Base-by-base conservation (phyloP, 2,113 vertebrate genomes). In the Solea solea region DNA sequence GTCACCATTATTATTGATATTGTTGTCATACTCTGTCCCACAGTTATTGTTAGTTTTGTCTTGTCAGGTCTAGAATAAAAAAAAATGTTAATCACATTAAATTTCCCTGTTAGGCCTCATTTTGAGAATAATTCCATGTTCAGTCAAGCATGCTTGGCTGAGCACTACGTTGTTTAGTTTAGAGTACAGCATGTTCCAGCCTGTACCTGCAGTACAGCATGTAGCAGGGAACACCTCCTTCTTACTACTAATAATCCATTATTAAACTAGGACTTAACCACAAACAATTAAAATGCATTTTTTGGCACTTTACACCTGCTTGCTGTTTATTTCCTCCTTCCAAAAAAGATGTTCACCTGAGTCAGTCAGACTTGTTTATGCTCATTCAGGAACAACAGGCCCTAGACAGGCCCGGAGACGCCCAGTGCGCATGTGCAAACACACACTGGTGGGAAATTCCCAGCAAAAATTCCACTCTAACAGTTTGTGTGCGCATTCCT, bases 391-490 rank as follows among this genome's bases (percentile, higher is more conserved):
- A 52, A 64, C 64, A 76, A 54, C 54, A 65, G 69, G 28, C 72
- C 80, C 52, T 56, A 7, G 41, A 75, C 14, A 0, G 65, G 57
- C 72, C 70, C 2, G n/a, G 53, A 74, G 49, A 42, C 61, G 7
- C 44, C 8, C 45, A 15, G 44, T 4, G 27, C 56, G 60, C 80
- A 70, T 70, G 78, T 51, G 80, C 82, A 55, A 55, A 46, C 61
- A 55, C 62, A 72, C 66, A 58, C 74, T 64, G 21, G 72, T 83
- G 91, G 91, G 91, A 91, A 91, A 87, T 92, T 91, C 91, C 91
- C 89, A 80, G 83, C 76, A 76, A 89, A 88, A 90, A 89, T 89
- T 92, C 90, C 86, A 78, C 85, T 84, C 81, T 6, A 84, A 76
- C 76, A 76, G 84, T 82, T 78, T 72, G 78, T 57, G 84, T 83